Percentiles rank a stretch among this genome's conserved stretches.
Evolutionary conservation across 1,140 invertebrate species (phyloP).

Genomic region (Euglossa dilemma): DNA sequence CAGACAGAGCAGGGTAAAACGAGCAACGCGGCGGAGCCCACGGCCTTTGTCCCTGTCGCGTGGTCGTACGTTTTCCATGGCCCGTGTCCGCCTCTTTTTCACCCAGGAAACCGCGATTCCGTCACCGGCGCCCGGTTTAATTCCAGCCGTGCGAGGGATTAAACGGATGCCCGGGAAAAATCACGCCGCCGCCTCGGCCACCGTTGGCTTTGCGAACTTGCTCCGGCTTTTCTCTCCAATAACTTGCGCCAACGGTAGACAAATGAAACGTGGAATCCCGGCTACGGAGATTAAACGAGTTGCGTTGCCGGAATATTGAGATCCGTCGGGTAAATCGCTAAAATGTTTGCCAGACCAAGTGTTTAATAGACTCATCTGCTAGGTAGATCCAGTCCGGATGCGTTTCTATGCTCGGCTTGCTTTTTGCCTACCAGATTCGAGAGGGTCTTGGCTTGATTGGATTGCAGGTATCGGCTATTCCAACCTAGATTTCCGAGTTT

Average conservation of each 20-base stretch:
- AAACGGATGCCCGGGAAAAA: constrained; percentile 54
- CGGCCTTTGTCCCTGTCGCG: constrained; percentile 19
- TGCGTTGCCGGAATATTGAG: not conserved
- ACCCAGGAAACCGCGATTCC: constrained; percentile 38
- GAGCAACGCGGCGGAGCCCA: constrained; percentile 6
- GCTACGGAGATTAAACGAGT: not conserved
- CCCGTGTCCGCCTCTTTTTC: constrained; percentile 3
- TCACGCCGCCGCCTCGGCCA: constrained; percentile 17
- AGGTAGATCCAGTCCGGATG: too few species aligned
- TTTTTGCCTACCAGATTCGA: too few species aligned
- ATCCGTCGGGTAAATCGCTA: not conserved
- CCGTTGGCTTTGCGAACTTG: constrained; percentile 1
- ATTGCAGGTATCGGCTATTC: too few species aligned
- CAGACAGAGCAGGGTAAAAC: constrained; percentile 46
- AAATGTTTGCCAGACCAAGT: not conserved
- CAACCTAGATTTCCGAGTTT: too few species aligned
- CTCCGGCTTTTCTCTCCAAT: not conserved
- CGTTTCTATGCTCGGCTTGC: too few species aligned
- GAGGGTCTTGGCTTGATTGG: too few species aligned
- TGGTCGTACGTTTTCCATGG: constrained; percentile 44
- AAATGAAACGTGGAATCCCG: constrained; percentile 1
- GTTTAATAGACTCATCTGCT: not conserved
- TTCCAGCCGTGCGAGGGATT: constrained; percentile 55
- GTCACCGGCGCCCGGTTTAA: constrained; percentile 60
- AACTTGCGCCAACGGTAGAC: not conserved